Evolutionary conservation across 2,888 invertebrate genomes (phyloP), one percentile per base, ranked within the genome.

Genomic region (Lydus trimaculatus): DNA sequence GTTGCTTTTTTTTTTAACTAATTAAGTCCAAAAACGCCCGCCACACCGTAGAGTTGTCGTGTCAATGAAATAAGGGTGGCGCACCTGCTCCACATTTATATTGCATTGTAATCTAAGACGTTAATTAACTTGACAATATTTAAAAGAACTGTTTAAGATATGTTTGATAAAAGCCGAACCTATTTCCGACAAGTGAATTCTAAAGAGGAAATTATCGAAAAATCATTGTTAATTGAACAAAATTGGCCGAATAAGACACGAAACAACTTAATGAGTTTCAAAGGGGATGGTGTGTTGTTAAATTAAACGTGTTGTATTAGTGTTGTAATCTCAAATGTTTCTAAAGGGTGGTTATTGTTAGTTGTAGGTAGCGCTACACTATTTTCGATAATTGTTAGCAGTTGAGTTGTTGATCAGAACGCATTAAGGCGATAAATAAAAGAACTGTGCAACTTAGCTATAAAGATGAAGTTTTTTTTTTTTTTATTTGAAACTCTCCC

Each of bases 181-280:
- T 20, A 33, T 61, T 61, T 39, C 61, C 36, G 61, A 36, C 31
- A 31, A 15, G 5, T 33, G n/a, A 31, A 31, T 31, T 61, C 58
- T 20, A 56, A 64, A 65, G 65, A 65, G 67, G 62, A 63, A 67
- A 63, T 70, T 23, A 52, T 25, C 13, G 23, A 52, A 52, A 52
- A 52, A 52, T 52, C 52, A 23, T 13, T 20, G 48, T 48, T 48
- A 48, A 48, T 48, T 48, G 48, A 48, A 3, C 9, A 48, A 67
- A 67, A 72, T 72, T 61, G 60, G 58, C 31, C 31, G 61, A 64
- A 64, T 64, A 23, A 63, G 69, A 63, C 64, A 66, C 63, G 68
- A 63, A 72, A 58, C 65, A 65, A 63, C 67, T 68, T 72, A 72
- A 72, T 72, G 72, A 72, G 72, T 70, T 72, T 70, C 70, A 58